phyloP scores from a whole-genome alignment of 2,113 vertebrate genomes.

The Ceratotherium simum region DNA sequence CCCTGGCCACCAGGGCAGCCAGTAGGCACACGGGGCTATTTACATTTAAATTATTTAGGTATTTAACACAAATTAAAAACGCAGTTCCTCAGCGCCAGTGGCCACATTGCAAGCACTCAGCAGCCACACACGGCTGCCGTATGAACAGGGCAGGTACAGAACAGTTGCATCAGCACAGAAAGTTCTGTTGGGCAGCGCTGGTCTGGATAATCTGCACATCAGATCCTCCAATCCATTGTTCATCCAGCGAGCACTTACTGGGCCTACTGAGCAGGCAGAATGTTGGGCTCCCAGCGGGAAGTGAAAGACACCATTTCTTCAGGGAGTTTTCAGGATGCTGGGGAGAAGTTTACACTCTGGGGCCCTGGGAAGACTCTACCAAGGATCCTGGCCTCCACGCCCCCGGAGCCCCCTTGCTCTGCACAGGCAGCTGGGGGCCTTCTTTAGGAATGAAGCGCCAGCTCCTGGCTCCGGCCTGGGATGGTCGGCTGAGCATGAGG shows the following conservation, averaged over 20 bases:
- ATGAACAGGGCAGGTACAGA: fast-evolving
- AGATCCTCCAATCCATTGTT: fast-evolving
- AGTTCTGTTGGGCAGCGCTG: not conserved
- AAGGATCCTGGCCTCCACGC: fast-evolving
- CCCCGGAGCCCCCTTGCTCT: fast-evolving
- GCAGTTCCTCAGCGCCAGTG: fast-evolving
- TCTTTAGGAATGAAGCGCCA: fast-evolving
- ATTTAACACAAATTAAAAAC: not conserved
- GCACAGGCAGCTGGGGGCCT: fast-evolving
- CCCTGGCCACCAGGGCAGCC: fast-evolving
- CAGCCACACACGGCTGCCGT: not conserved
- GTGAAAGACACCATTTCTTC: not conserved
- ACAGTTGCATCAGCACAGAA: fast-evolving
- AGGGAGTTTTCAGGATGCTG: not conserved
- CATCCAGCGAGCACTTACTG: not conserved
- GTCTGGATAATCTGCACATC: fast-evolving
- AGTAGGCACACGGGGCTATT: not conserved
- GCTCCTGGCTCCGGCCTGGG: fast-evolving
- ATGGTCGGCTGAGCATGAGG: not conserved
- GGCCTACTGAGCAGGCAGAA: not conserved
- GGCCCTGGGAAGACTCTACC: not conserved
- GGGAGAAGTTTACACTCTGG: not conserved
- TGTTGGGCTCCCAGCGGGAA: fast-evolving
- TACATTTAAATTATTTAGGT: not conserved
- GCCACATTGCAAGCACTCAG: fast-evolving